Evolutionary conservation across 2,888 invertebrate genomes (phyloP).

Genomic region (Drosophila lutescens): DNA sequence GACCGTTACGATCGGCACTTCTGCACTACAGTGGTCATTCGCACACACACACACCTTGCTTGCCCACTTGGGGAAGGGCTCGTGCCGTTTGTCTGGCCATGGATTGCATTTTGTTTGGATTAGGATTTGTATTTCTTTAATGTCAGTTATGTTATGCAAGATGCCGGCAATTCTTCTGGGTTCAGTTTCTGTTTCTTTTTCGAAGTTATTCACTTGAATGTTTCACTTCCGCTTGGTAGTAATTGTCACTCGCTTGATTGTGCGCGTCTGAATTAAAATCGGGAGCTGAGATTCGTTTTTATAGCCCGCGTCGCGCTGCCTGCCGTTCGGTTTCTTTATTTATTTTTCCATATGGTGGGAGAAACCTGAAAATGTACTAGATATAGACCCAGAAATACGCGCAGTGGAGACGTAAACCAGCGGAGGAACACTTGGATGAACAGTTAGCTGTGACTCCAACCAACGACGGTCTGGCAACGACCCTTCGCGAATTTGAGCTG

Average conservation of each 20-base stretch:
- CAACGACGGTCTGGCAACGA: neutral
- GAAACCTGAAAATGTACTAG: neutral
- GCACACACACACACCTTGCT: conserved; percentile 71
- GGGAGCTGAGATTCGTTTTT: conserved; percentile 13
- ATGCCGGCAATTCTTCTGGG: conserved; percentile 16
- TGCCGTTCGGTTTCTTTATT: conserved; percentile 12
- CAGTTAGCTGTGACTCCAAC: neutral
- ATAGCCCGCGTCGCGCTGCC: conserved; percentile 18
- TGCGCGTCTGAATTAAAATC: conserved; percentile 44
- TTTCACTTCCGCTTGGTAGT: conserved; percentile 1
- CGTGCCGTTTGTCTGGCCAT: conserved; percentile 73
- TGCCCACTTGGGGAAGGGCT: conserved; percentile 68
- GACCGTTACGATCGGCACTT: conserved; percentile 12
- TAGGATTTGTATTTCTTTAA: conserved; percentile 2
- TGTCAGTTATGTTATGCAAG: conserved; percentile 31
- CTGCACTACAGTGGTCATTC: conserved; percentile 6
- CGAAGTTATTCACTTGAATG: conserved; percentile 5
- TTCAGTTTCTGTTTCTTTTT: neutral
- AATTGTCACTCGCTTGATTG: conserved; percentile 45
- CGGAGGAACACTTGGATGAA: neutral
- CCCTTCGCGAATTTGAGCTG: neutral
- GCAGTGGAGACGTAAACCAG: neutral
- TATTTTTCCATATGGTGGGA: conserved; percentile 7
- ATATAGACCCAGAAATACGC: neutral
- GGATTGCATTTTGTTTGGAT: conserved; percentile 60